These are phyloP conservation scores for Neosilurus mollespiculum DNA, from an alignment of 2,797 vertebrate genomes.

Conservation along the genomic window DNA sequence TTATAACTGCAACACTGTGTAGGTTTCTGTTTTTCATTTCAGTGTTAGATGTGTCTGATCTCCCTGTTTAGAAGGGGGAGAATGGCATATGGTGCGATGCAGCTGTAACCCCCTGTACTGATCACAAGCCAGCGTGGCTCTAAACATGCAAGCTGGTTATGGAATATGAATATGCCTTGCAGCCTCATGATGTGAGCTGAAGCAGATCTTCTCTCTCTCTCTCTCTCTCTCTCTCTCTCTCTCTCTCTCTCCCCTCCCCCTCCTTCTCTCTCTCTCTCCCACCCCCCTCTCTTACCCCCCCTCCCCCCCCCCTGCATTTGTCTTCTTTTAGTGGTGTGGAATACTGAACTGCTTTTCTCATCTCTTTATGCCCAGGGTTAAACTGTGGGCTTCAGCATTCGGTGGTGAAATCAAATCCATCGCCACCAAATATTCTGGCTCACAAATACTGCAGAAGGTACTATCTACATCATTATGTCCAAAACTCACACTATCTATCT, in stretches of 20 bases:
- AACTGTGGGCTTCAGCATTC: conserved; percentile 97
- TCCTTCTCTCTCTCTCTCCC: no score
- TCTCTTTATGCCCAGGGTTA: conserved; percentile 75
- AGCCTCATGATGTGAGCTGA: conserved; percentile 24
- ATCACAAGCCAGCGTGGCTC: conserved; percentile 38
- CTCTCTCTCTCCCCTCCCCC: no score
- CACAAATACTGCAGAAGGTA: conserved; percentile 97
- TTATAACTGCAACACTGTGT: background rate
- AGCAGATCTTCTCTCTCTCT: conserved; percentile 25
- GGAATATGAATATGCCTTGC: conserved; percentile 33
- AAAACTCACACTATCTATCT: background rate
- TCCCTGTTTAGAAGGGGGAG: conserved; percentile 11
- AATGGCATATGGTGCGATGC: conserved; percentile 44
- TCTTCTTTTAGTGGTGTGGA: background rate
- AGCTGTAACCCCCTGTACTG: conserved; percentile 36
- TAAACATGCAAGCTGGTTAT: conserved; percentile 38
- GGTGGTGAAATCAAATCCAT: conserved; percentile 98
- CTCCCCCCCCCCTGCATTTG: no score
- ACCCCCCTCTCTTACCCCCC: no score
- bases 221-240: no score
- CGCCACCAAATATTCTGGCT: conserved; percentile 95
- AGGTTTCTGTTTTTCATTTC: conserved; percentile 11
- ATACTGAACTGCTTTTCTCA: background rate
- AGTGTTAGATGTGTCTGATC: background rate
- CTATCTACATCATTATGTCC: conserved; percentile 1